Conservation (phyloP, 2,797 vertebrate species). For the Mergus octosetaceus region DNA sequence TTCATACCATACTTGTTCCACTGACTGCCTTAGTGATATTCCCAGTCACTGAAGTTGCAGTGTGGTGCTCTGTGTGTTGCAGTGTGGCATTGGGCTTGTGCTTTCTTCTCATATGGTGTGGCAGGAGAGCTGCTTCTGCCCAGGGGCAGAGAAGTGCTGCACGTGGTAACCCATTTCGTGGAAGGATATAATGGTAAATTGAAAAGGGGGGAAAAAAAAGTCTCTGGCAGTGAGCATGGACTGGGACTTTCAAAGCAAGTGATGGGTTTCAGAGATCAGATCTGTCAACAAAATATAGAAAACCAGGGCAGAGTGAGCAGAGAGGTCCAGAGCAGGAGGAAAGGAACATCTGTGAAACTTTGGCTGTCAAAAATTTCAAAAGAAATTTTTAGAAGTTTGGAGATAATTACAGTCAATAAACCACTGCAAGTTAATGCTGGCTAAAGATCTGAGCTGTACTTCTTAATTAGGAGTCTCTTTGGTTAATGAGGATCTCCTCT, state of each 20-base stretch:
- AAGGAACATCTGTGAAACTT: slow-evolving; percentile 13
- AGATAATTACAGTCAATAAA: background rate
- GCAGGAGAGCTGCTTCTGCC: background rate
- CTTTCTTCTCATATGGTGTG: too few relatives aligned
- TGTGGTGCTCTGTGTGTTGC: background rate
- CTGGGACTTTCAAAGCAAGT: background rate
- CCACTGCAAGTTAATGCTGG: background rate
- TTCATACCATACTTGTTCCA: background rate
- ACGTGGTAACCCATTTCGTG: accelerated
- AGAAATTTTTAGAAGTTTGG: background rate
- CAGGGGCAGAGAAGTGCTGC: accelerated
- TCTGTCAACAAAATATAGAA: background rate
- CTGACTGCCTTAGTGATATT: background rate
- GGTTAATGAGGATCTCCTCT: background rate
- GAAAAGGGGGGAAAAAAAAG: background rate
- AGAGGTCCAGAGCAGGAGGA: background rate
- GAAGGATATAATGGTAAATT: background rate
- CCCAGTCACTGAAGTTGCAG: background rate
- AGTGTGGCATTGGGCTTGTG: too few relatives aligned
- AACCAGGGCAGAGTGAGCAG: background rate
- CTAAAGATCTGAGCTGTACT: background rate
- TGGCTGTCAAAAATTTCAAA: background rate
- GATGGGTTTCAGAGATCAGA: background rate
- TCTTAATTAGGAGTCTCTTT: background rate
- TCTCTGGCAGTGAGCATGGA: background rate